A percentile compares a stretch with the other conserved stretches of the same genome.
phyloP scores from a whole-genome alignment of 2,888 invertebrate genomes.

The Synergus umbraculus region DNA sequence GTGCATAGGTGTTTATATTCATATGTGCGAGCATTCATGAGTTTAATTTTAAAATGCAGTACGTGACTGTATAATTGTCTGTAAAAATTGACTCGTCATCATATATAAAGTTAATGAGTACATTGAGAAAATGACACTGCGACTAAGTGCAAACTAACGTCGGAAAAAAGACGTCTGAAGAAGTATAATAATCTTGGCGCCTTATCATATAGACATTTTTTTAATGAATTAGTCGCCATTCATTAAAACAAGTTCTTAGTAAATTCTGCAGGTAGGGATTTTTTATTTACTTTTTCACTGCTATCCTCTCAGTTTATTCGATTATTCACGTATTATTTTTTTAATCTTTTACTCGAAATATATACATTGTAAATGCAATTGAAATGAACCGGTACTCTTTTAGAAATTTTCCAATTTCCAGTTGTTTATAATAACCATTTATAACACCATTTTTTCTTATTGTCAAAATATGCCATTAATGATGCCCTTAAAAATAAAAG shows the following conservation, averaged over 20 bases:
- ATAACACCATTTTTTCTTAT: too few relatives aligned
- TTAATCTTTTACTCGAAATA: too few relatives aligned
- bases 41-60: not conserved
- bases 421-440: too few relatives aligned
- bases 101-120: slow-evolving; percentile 28
- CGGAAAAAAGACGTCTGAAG: not conserved
- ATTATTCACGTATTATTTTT: not conserved
- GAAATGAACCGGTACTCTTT: too few relatives aligned
- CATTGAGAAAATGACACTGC: slow-evolving; percentile 30
- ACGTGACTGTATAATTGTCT: not conserved
- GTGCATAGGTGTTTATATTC: not conserved
- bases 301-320: not conserved
- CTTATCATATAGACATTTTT: slow-evolving; percentile 1
- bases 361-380: too few relatives aligned
- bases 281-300: not conserved
- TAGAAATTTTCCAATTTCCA: too few relatives aligned
- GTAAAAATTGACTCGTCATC: slow-evolving; percentile 37
- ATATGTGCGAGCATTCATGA: not conserved
- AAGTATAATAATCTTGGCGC: not conserved
- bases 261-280: not conserved
- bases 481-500: not conserved
- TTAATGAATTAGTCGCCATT: slow-evolving; percentile 3
- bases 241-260: not conserved
- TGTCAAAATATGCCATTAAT: not conserved
- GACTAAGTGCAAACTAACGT: slow-evolving; percentile 13